These are phyloP conservation scores for Nephrotoma appendiculata DNA, from an alignment of 2,888 invertebrate species.

Conservation along the genomic window DNA sequence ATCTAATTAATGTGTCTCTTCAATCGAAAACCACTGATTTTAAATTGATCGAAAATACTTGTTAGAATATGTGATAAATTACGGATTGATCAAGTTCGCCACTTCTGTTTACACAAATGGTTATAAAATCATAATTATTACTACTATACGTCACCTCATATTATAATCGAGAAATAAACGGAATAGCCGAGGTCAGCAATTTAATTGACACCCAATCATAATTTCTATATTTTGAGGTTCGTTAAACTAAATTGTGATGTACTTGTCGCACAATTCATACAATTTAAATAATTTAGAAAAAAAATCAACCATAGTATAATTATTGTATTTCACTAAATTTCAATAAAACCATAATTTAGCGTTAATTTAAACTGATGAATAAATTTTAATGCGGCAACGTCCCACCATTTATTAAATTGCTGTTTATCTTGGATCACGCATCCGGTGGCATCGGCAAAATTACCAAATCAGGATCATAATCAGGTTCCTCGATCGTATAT, in stretches of 20 bases:
- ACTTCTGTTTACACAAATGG: too few relatives aligned
- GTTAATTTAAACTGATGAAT: not conserved
- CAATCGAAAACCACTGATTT: too few relatives aligned
- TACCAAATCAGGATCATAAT: not conserved
- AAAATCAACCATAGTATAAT: too few relatives aligned
- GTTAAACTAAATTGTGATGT: not conserved
- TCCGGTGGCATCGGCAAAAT: not conserved
- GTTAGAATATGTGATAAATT: too few relatives aligned
- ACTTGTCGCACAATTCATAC: too few relatives aligned
- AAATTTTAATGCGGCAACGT: not conserved
- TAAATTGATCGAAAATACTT: too few relatives aligned
- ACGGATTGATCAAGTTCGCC: too few relatives aligned
- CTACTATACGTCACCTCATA: not conserved
- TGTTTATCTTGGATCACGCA: not conserved
- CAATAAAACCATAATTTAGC: too few relatives aligned
- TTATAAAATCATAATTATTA: not conserved
- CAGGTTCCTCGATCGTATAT: not conserved
- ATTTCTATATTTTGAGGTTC: not conserved
- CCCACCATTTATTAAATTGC: not conserved
- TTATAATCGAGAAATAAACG: not conserved
- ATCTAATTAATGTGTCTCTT: too few relatives aligned
- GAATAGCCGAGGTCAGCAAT: not conserved
- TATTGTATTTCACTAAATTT: too few relatives aligned
- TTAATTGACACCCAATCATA: not conserved
- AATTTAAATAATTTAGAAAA: too few relatives aligned